Evolutionary conservation across 2,888 invertebrate species (phyloP), one percentile per base, ranked within the genome.

Genomic region (Axea sp.): DNA sequence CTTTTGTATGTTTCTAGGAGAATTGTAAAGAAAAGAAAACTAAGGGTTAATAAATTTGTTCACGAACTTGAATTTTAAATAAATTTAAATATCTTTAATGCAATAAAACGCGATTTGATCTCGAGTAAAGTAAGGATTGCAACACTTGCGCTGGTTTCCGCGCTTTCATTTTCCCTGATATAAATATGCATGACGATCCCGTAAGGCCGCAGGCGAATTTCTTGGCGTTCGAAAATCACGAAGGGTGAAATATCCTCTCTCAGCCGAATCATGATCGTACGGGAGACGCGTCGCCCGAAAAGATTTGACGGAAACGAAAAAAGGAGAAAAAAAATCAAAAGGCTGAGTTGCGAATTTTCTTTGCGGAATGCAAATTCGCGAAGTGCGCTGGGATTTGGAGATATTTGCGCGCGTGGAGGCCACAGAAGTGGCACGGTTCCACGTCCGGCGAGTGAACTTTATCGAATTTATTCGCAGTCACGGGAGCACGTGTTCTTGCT

Each of bases 391-490:
- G 45, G 55, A 68, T 71, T 67, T 65, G 60, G 49, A 22, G 68
- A 59, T 68, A 75, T 75, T 59, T 62, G 72, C 53, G 59, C 45
- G 26, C 62, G 30, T 33, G 53, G 22, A 62, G 69, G 62, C 71
- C 55, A 73, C 53, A 67, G 67, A 59, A 39, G 43, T 41, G 35
- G 31, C 55, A 60, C 64, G 55, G 35, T 35, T 53, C 49, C 62
- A 26, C 71, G 57, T 53, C 68, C 65, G 45, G 71, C 65, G 71
- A 69, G 39, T 24, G 73, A 73, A 62, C 68, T 76, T 77, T 78
- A 78, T 78, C 73, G 77, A 81, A 83, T 81, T 82, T 81, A 83
- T 83, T 81, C 80, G 62, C 68, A 79, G 78, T 79, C 81, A 81
- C 81, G 81, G 76, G 74, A 76, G 72, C 75, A 57, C 74, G 68